Evolutionary conservation across 1,140 invertebrate genomes (phyloP).

Genomic region (Pentalonia nigronervosa): DNA sequence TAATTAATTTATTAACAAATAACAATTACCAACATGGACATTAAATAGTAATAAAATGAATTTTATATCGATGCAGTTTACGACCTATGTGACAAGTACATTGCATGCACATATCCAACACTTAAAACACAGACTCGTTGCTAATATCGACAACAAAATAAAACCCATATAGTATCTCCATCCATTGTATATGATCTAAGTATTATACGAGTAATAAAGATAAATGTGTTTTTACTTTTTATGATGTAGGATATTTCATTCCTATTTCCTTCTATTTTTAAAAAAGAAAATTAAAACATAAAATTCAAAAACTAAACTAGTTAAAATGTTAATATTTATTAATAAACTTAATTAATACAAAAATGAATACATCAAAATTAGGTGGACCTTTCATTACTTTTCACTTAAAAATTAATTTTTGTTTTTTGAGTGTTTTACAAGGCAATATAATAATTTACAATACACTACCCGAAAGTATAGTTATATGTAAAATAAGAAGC

Average conservation of each 20-base stretch:
- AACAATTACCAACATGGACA: no score
- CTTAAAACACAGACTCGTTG: no score
- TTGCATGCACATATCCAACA: no score
- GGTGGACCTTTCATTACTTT: background rate
- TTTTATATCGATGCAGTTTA: no score
- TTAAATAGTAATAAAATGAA: no score
- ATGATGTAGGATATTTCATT: background rate
- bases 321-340: constrained; percentile 45
- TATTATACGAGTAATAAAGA: background rate
- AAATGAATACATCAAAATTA: constrained; percentile 24
- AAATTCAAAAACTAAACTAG: background rate
- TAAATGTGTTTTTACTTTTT: background rate
- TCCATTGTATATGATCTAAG: no score
- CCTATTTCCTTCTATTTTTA: background rate
- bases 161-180: no score
- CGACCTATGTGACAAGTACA: no score
- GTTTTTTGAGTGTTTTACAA: background rate
- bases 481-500: background rate
- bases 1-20: no score
- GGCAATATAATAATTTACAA: constrained; percentile 29
- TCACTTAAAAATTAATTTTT: constrained; percentile 36
- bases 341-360: constrained; percentile 37
- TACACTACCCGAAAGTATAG: background rate
- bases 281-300: background rate
- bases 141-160: no score